Conservation (phyloP, 2,797 vertebrate species). For the Acomys russatus region DNA sequence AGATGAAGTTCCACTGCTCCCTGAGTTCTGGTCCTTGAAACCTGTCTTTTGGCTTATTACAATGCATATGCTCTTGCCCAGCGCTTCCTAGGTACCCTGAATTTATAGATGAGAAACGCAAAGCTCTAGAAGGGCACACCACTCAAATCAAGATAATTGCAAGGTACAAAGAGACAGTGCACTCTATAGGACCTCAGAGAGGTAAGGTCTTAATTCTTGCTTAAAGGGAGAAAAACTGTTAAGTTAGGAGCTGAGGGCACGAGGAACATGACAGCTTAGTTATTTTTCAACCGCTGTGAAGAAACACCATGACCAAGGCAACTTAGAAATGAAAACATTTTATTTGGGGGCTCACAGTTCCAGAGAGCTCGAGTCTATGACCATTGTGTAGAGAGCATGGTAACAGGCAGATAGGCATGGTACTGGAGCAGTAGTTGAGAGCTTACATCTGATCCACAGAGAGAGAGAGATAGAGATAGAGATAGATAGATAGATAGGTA, state of each 20-base stretch:
- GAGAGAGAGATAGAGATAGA: background rate
- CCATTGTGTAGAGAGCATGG: background rate
- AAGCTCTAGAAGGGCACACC: background rate
- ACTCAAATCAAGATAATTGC: background rate
- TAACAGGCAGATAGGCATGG: background rate
- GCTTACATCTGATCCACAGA: background rate
- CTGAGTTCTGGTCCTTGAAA: background rate
- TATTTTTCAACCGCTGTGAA: background rate
- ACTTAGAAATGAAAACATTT: background rate
- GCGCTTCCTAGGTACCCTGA: background rate
- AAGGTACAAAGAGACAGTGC: background rate
- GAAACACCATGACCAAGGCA: background rate
- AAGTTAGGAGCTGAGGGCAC: background rate
- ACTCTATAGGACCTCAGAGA: background rate
- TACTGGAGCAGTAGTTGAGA: background rate
- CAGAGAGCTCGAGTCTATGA: background rate
- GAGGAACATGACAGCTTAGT: background rate
- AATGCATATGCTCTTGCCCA: background rate
- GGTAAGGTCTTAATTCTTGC: conserved; percentile 29
- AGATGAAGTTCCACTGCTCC: background rate
- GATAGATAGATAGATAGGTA: too few relatives aligned
- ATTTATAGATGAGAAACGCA: background rate
- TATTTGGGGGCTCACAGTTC: background rate
- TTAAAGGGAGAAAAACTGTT: background rate
- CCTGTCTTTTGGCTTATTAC: background rate